Percentiles rank a stretch among this genome's conserved stretches.
Conservation (phyloP, 2,888 invertebrate species). For the Hirtodrosophila alboralis region DNA sequence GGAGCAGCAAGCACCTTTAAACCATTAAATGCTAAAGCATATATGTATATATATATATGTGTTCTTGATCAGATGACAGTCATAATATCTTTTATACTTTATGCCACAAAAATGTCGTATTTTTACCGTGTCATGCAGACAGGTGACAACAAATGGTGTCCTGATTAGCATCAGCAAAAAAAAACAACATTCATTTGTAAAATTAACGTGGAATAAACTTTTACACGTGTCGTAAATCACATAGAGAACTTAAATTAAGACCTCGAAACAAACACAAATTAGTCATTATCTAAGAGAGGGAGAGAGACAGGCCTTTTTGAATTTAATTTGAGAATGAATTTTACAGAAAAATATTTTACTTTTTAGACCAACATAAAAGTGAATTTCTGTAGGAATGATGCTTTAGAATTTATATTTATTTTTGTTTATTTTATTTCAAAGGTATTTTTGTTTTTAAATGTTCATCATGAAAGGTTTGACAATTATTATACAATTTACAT, state of each 20-base stretch:
- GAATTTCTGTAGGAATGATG: too few relatives aligned
- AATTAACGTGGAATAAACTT: background rate
- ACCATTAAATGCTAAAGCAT: background rate
- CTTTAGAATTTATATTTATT: too few relatives aligned
- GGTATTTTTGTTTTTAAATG: too few relatives aligned
- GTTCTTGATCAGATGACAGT: conserved; percentile 11
- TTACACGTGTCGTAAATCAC: conserved; percentile 3
- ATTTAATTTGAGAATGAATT: too few relatives aligned
- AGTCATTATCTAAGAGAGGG: too few relatives aligned
- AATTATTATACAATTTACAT: too few relatives aligned
- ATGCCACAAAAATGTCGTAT: too few relatives aligned
- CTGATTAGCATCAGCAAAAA: conserved; percentile 27
- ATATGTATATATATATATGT: background rate
- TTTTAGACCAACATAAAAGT: too few relatives aligned
- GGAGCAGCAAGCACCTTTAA: conserved; percentile 10
- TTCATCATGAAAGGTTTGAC: too few relatives aligned
- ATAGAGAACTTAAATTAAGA: conserved; percentile 15
- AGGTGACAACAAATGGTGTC: conserved; percentile 17
- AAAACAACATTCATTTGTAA: conserved; percentile 12
- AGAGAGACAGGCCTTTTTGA: too few relatives aligned
- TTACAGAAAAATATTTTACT: too few relatives aligned
- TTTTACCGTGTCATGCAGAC: conserved; percentile 8
- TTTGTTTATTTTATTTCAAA: too few relatives aligned
- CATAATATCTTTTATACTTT: conserved; percentile 14
- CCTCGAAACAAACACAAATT: background rate